A percentile compares a stretch with the other conserved stretches of the same genome.
These are phyloP conservation scores for Formicarius rufipectus DNA, from an alignment of 2,113 vertebrate species.

Conservation along the genomic window DNA sequence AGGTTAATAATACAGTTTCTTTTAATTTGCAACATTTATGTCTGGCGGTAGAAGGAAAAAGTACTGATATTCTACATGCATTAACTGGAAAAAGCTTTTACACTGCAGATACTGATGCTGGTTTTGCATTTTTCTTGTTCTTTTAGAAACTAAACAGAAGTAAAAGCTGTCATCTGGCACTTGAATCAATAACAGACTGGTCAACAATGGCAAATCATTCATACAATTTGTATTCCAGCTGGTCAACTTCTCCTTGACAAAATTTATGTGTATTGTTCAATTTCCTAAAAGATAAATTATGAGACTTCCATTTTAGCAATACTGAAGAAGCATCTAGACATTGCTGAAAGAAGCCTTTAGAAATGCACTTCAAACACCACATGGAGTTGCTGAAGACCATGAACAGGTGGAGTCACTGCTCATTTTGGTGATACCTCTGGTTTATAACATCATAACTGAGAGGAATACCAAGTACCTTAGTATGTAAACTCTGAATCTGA, in stretches of 20 bases:
- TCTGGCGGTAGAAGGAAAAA: not conserved
- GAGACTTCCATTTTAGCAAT: not conserved
- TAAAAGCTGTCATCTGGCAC: not conserved
- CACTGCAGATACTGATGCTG: not conserved
- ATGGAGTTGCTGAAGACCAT: not conserved
- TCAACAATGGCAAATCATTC: not conserved
- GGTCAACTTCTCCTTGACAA: not conserved
- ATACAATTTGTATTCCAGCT: not conserved
- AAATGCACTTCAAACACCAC: too few relatives aligned
- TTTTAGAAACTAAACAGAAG: not conserved
- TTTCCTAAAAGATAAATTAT: not conserved
- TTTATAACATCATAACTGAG: not conserved
- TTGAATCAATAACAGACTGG: not conserved
- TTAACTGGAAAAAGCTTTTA: not conserved
- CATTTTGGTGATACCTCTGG: not conserved
- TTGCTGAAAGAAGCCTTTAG: not conserved
- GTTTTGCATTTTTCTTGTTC: not conserved
- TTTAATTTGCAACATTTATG: not conserved
- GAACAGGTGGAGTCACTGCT: not conserved
- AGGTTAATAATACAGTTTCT: not conserved
- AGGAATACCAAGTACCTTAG: not conserved
- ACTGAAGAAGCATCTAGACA: not conserved
- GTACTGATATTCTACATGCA: not conserved
- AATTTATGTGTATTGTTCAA: not conserved
- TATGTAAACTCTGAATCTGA: not conserved